Percentiles rank a stretch among this genome's conserved stretches.
These are phyloP conservation scores for Halcyon badia DNA, from an alignment of 2,797 vertebrate genomes.

Conservation along the genomic window DNA sequence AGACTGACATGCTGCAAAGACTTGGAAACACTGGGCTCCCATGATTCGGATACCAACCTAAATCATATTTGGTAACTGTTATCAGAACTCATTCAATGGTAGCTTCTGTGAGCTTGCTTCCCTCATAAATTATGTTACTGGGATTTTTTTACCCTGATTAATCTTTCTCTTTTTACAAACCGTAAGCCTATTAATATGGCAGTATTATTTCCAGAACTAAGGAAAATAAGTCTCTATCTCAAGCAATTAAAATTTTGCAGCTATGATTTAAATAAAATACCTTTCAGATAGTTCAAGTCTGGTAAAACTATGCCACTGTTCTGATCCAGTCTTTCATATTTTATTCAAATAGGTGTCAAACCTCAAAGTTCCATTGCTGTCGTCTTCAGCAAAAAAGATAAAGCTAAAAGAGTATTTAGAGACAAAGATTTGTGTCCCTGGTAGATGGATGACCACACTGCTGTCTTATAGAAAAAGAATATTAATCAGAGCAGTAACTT, in stretches of 20 bases:
- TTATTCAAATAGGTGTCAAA: constrained; percentile 46
- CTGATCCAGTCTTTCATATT: constrained; percentile 3
- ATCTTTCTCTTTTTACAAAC: constrained; percentile 35
- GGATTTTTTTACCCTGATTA: constrained; percentile 1
- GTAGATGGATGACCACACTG: neutral
- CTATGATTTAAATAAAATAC: constrained; percentile 40
- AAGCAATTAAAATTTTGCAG: constrained; percentile 57
- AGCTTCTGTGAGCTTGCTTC: constrained; percentile 16
- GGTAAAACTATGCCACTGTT: neutral
- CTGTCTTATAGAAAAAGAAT: neutral
- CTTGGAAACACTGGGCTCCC: neutral
- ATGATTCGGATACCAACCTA: neutral
- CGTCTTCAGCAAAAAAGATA: constrained; percentile 20
- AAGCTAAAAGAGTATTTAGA: constrained; percentile 1
- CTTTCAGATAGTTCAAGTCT: constrained; percentile 51
- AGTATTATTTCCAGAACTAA: constrained; percentile 51
- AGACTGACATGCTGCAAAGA: neutral
- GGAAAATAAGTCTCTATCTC: constrained; percentile 43
- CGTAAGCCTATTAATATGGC: constrained; percentile 43
- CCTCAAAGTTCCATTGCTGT: neutral
- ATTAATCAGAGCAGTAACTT: neutral
- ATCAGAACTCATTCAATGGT: neutral
- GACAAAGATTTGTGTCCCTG: neutral
- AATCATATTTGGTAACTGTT: constrained; percentile 33
- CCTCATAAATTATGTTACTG: constrained; percentile 25